A percentile compares a stretch with the other conserved stretches of the same genome.
These are phyloP conservation scores for Chelmon rostratus DNA, from an alignment of 2,797 vertebrate genomes.

Conservation along the genomic window DNA sequence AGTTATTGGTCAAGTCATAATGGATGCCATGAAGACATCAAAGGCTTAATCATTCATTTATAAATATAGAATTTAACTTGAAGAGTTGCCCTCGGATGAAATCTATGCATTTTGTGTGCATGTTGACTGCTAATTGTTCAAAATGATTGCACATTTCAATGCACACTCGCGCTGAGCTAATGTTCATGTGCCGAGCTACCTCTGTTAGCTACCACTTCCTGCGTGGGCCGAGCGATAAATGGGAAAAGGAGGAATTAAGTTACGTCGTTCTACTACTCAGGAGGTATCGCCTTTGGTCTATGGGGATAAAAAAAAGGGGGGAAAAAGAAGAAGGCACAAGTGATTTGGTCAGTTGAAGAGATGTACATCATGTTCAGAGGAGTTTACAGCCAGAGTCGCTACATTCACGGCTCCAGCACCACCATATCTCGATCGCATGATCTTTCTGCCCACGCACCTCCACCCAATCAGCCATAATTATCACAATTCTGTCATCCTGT, in stretches of 20 bases:
- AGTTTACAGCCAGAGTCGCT: background rate
- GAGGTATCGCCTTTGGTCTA: background rate
- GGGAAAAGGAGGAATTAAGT: background rate
- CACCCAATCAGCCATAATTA: accelerated
- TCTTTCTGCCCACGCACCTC: background rate
- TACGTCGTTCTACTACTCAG: no score
- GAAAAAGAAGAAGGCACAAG: background rate
- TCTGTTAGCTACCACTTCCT: background rate
- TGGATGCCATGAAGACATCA: constrained; percentile 29
- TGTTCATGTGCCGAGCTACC: background rate
- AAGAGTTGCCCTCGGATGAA: background rate
- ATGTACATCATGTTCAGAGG: no score
- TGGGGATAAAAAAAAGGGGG: background rate
- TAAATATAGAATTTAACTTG: constrained; percentile 16
- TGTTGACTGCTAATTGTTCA: background rate
- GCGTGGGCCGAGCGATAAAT: background rate
- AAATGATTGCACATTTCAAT: background rate
- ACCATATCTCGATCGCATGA: background rate
- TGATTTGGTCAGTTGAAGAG: background rate
- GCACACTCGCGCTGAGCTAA: background rate
- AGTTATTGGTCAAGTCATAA: constrained; percentile 42
- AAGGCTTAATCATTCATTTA: constrained; percentile 18
- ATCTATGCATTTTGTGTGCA: background rate
- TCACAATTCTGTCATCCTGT: background rate
- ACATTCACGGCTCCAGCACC: background rate